Conservation (phyloP, 2,113 vertebrate species). For the Hucho hucho region DNA sequence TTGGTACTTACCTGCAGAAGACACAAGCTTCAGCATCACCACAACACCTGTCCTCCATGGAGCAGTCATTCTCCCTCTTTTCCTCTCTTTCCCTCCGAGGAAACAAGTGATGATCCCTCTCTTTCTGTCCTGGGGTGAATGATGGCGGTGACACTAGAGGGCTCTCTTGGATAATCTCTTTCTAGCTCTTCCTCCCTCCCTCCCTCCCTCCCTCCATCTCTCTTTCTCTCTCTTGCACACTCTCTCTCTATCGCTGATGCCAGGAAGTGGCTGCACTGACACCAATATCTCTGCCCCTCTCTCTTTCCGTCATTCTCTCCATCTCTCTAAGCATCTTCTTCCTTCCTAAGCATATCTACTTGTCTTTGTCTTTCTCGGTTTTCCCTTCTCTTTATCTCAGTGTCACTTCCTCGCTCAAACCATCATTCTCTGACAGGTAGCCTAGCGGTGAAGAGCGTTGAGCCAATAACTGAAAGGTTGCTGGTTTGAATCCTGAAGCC, state of each 20-base stretch:
- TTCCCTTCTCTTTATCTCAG: not conserved
- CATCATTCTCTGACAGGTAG: not conserved
- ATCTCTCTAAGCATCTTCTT: not conserved
- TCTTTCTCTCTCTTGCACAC: not conserved
- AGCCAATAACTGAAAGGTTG: too few species aligned
- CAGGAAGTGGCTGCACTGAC: slow-evolving; percentile 57
- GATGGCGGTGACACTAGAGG: not conserved
- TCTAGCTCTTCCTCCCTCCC: slow-evolving; percentile 9
- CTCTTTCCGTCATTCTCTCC: not conserved
- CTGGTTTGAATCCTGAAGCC: too few species aligned
- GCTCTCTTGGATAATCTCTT: not conserved
- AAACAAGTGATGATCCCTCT: not conserved
- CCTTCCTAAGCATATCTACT: not conserved
- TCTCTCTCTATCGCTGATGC: slow-evolving; percentile 23
- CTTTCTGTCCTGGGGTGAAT: slow-evolving; percentile 4
- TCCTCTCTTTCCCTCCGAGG: not conserved
- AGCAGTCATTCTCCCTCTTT: slow-evolving; percentile 25
- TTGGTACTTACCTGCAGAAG: slow-evolving; percentile 37
- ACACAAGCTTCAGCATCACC: slow-evolving; percentile 32
- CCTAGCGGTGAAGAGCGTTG: too few species aligned
- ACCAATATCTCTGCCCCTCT: not conserved
- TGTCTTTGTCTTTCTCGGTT: not conserved
- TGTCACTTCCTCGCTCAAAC: not conserved
- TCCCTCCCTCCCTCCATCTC: too few species aligned
- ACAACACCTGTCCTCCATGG: slow-evolving; percentile 26